Percentiles rank a stretch among this genome's conserved stretches.
Conservation (phyloP, 2,888 invertebrate genomes). For the Leucophenga maculata region DNA sequence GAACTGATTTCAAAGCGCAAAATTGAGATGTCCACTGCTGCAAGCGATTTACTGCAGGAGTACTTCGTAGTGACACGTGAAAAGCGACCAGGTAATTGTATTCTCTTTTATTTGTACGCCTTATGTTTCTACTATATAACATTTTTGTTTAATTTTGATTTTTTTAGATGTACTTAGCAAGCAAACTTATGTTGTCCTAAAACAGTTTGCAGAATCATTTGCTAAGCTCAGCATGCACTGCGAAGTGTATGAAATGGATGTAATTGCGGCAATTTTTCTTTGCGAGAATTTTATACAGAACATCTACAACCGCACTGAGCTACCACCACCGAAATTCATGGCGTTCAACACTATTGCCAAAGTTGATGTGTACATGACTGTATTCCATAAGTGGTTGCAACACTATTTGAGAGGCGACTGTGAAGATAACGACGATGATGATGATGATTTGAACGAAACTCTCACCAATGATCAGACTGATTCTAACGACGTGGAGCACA, state of each 20-base stretch:
- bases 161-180: slow-evolving; percentile 63
- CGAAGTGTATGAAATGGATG: slow-evolving; percentile 64
- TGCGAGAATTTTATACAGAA: slow-evolving; percentile 64
- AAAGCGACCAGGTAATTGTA: slow-evolving; percentile 70
- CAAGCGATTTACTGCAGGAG: slow-evolving; percentile 70
- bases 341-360: slow-evolving; percentile 55
- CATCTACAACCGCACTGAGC: slow-evolving; percentile 55
- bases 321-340: slow-evolving; percentile 58
- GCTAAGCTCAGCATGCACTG: slow-evolving; percentile 67
- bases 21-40: slow-evolving; percentile 57
- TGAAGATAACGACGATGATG: no score
- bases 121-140: no score
- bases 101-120: no score
- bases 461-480: no score
- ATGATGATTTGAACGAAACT: no score
- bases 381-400: slow-evolving; percentile 64
- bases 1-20: slow-evolving; percentile 54
- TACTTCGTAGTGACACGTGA: slow-evolving; percentile 73
- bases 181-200: slow-evolving; percentile 62
- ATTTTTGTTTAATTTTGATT: slow-evolving; percentile 19
- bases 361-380: slow-evolving; percentile 62
- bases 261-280: slow-evolving; percentile 64
- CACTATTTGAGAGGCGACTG: no score
- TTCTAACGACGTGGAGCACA: no score
- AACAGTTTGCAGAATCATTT: slow-evolving; percentile 69